A percentile compares a stretch with the other conserved stretches of the same genome.
phyloP scores from a whole-genome alignment of 2,797 vertebrate species.

The Calcarius lapponicus region DNA sequence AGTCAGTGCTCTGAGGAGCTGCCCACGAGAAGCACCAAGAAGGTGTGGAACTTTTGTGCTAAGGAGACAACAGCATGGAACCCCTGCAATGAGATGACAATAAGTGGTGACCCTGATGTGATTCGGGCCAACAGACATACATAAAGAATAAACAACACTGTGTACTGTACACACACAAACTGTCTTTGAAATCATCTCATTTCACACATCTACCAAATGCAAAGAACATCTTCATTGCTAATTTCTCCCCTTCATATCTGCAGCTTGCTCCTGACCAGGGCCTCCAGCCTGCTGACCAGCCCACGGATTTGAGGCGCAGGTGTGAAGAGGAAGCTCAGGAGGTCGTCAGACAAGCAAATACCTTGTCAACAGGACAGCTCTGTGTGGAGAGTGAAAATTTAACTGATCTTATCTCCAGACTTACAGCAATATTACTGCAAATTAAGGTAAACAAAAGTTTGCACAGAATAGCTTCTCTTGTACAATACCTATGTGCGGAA shows the following conservation, averaged over 20 bases:
- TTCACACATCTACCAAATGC: neutral
- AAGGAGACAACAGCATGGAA: no score
- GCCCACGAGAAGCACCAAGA: no score
- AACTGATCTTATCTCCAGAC: slow-evolving; percentile 91
- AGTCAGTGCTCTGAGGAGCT: no score
- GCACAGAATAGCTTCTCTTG: neutral
- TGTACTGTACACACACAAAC: neutral
- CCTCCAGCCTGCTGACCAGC: slow-evolving; percentile 92
- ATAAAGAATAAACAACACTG: neutral
- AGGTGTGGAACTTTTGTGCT: no score
- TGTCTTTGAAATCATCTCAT: neutral
- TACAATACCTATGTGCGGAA: neutral
- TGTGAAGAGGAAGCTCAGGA: slow-evolving; percentile 96
- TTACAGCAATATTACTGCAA: slow-evolving; percentile 94
- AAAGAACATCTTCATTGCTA: neutral
- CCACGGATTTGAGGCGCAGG: slow-evolving; percentile 88
- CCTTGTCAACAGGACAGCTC: slow-evolving; percentile 81
- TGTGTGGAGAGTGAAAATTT: slow-evolving; percentile 85
- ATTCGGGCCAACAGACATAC: neutral
- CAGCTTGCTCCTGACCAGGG: slow-evolving; percentile 97
- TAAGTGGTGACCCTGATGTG: no score
- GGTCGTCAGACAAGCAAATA: slow-evolving; percentile 86
- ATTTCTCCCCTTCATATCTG: neutral
- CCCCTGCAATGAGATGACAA: no score
- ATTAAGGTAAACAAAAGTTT: slow-evolving; percentile 86